phyloP scores from a whole-genome alignment of 1,140 invertebrate genomes.

The Solenopsis fugax region DNA sequence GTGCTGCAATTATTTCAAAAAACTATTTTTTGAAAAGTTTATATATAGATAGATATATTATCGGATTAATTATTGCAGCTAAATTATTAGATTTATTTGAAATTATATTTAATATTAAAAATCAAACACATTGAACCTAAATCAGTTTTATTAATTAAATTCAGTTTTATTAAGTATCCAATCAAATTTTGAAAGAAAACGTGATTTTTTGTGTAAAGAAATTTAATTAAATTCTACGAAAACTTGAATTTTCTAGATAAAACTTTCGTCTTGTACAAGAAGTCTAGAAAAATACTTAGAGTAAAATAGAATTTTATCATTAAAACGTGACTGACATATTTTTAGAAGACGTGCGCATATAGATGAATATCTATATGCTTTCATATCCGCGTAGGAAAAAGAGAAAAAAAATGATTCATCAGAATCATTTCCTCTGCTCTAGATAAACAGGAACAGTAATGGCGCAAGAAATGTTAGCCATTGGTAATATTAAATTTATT shows the following conservation, averaged over 20 bases:
- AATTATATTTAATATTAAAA: neutral
- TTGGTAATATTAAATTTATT: conserved; percentile 17
- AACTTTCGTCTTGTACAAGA: neutral
- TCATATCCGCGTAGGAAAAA: neutral
- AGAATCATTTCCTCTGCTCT: conserved; percentile 23
- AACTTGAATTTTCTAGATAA: neutral
- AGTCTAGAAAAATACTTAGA: neutral
- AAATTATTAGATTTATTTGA: conserved; percentile 7
- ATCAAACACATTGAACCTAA: neutral
- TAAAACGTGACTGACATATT: neutral
- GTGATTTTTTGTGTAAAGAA: too few relatives aligned
- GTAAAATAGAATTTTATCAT: neutral
- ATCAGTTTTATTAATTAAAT: neutral
- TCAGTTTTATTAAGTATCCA: neutral
- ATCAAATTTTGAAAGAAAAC: conserved; percentile 10
- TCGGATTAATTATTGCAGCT: neutral
- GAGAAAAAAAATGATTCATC: neutral
- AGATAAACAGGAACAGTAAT: conserved; percentile 24
- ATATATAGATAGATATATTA: neutral
- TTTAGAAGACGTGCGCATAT: neutral
- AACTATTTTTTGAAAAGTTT: conserved; percentile 11
- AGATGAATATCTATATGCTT: neutral
- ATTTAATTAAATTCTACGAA: neutral
- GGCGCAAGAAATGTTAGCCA: neutral
- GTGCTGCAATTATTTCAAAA: neutral